phyloP scores from a whole-genome alignment of 2,797 vertebrate species.

The Thaleichthys pacificus region DNA sequence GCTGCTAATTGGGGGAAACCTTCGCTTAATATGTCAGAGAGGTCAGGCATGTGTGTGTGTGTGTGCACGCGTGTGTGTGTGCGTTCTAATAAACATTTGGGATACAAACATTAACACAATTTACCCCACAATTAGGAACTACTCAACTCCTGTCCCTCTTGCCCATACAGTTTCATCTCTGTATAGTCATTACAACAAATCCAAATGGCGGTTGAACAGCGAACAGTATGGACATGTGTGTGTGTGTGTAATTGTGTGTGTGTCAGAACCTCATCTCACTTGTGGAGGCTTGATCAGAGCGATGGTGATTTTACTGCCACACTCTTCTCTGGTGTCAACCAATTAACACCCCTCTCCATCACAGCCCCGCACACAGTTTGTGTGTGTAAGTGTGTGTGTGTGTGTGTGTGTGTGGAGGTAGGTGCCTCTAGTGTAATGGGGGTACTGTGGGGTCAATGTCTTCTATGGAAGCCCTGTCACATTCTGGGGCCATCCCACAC shows the following conservation, averaged over 20 bases:
- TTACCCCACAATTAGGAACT: slow-evolving; percentile 50
- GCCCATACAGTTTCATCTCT: slow-evolving; percentile 9
- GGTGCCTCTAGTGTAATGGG: slow-evolving; percentile 34
- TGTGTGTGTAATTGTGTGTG: slow-evolving; percentile 13
- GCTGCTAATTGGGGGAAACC: slow-evolving; percentile 41
- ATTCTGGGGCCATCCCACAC: slow-evolving; percentile 41
- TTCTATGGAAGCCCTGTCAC: slow-evolving; percentile 61
- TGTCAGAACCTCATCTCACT: slow-evolving; percentile 18
- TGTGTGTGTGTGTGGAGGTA: too few relatives aligned
- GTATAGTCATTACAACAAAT: slow-evolving; percentile 51
- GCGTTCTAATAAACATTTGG: slow-evolving; percentile 35
- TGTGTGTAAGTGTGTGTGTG: background rate
- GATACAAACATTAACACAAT: slow-evolving; percentile 60
- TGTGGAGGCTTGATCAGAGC: slow-evolving; percentile 45
- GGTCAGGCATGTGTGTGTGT: slow-evolving; percentile 12
- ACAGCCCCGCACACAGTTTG: background rate
- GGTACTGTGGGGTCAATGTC: slow-evolving; percentile 56
- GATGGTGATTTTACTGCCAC: slow-evolving; percentile 37
- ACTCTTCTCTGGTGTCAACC: slow-evolving; percentile 54
- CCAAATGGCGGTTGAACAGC: slow-evolving; percentile 45
- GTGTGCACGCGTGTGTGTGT: background rate
- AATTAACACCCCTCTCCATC: slow-evolving; percentile 54
- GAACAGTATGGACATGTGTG: slow-evolving; percentile 22
- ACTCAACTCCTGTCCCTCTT: slow-evolving; percentile 21
- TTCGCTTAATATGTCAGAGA: slow-evolving; percentile 29